A percentile compares a stretch with the other conserved stretches of the same genome.
phyloP scores from a whole-genome alignment of 2,888 invertebrate genomes.

The Athrips mouffetella region DNA sequence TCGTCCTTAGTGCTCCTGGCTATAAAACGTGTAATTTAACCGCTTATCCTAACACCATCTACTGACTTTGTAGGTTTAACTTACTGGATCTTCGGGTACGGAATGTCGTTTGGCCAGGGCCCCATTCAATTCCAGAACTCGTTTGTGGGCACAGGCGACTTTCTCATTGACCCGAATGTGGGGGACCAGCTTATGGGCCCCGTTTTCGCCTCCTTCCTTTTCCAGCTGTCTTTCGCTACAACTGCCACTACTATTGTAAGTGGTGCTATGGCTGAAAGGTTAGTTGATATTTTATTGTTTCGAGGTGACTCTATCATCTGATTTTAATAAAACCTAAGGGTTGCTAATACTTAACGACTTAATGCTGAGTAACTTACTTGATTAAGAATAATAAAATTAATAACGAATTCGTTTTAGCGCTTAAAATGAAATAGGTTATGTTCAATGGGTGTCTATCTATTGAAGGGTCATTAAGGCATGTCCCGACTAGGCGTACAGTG shows the following conservation, averaged over 20 bases:
- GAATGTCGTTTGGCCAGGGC: slow-evolving; percentile 90
- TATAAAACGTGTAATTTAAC: no score
- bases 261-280: slow-evolving; percentile 97
- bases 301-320: no score
- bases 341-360: no score
- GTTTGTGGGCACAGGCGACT: slow-evolving; percentile 91
- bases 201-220: slow-evolving; percentile 91
- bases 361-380: no score
- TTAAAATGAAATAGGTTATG: no score
- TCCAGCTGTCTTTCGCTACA: slow-evolving; percentile 93
- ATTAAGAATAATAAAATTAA: no score
- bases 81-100: slow-evolving; percentile 97
- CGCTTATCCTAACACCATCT: neutral
- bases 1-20: no score
- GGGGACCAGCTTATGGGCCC: slow-evolving; percentile 89
- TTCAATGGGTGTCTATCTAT: no score
- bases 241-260: slow-evolving; percentile 95
- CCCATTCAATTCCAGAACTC: slow-evolving; percentile 85
- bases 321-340: no score
- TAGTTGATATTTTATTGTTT: slow-evolving; percentile 21
- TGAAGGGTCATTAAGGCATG: no score
- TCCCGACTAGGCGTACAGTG: no score
- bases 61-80: slow-evolving; percentile 80
- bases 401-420: no score
- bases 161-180: slow-evolving; percentile 86